Percentiles rank a stretch among this genome's conserved stretches.
Evolutionary conservation across 2,797 vertebrate genomes (phyloP).

Genomic region (Eremophila alpestris): DNA sequence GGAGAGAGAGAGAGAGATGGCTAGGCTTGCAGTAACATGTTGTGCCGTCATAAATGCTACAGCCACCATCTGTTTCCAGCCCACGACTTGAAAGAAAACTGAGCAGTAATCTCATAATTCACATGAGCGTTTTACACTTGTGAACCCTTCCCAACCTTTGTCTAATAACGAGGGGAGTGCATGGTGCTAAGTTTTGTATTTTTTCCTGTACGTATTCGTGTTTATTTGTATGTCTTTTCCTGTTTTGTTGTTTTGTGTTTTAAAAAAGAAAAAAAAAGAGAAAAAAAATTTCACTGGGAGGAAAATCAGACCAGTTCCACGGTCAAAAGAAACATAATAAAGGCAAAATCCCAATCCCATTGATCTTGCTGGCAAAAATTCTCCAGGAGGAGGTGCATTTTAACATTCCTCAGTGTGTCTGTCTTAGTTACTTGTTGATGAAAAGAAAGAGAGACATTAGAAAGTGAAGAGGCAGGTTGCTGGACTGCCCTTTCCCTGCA

Average conservation of each 20-base stretch:
- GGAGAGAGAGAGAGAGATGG: constrained; percentile 28
- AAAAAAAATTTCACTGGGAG: neutral
- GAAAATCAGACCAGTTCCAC: constrained; percentile 12
- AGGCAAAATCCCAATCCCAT: neutral
- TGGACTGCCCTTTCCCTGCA: constrained; percentile 28
- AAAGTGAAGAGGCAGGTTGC: constrained; percentile 22
- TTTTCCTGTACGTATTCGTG: constrained; percentile 38
- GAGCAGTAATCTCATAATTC: constrained; percentile 65
- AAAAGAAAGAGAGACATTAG: neutral
- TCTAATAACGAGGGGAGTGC: constrained; percentile 53
- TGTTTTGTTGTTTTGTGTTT: constrained; percentile 4
- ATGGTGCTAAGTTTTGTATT: constrained; percentile 63
- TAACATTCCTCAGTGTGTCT: neutral
- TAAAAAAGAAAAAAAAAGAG: neutral
- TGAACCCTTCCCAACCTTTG: constrained; percentile 67
- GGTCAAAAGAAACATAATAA: constrained; percentile 5
- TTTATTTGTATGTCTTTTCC: constrained; percentile 60
- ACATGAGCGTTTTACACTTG: constrained; percentile 45
- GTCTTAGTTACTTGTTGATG: neutral
- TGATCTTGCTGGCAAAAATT: constrained; percentile 18
- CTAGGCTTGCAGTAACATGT: constrained; percentile 70
- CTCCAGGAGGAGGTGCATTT: constrained; percentile 24
- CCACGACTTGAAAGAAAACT: constrained; percentile 72
- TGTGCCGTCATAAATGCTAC: constrained; percentile 57
- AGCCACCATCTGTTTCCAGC: constrained; percentile 68